A percentile compares a stretch with the other conserved stretches of the same genome.
Evolutionary conservation across 2,888 invertebrate species (phyloP).

Genomic region (Stegana nigrithorax): DNA sequence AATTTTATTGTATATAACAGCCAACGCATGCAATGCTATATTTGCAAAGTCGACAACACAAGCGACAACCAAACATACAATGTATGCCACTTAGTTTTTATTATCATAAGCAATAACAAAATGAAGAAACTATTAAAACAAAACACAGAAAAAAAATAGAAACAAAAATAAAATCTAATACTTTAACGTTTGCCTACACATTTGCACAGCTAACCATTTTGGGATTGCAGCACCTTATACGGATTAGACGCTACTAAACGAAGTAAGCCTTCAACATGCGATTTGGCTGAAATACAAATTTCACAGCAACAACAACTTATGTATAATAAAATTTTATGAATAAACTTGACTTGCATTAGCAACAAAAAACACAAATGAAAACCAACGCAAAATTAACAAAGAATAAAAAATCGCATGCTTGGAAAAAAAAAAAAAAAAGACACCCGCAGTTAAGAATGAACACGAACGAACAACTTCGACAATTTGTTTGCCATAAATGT

Average conservation of each 20-base stretch:
- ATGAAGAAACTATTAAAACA: neutral
- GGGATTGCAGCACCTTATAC: constrained; percentile 8
- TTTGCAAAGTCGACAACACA: neutral
- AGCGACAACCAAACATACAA: neutral
- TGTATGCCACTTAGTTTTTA: constrained; percentile 23
- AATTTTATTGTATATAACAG: constrained; percentile 7
- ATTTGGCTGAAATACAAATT: constrained; percentile 1
- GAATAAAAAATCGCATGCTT: neutral
- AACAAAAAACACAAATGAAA: constrained; percentile 11
- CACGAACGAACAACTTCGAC: neutral
- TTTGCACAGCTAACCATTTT: neutral
- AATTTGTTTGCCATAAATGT: constrained; percentile 11
- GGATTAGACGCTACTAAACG: neutral
- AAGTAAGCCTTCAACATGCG: neutral
- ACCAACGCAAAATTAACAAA: neutral
- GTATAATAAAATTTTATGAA: constrained; percentile 47
- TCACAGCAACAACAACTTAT: neutral
- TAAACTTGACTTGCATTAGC: constrained; percentile 49
- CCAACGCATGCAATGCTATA: constrained; percentile 19
- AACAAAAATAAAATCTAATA: neutral
- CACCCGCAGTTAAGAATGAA: too few species aligned
- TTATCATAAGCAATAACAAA: neutral
- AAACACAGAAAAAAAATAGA: too few species aligned
- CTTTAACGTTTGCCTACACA: constrained; percentile 14
- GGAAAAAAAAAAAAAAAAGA: too few species aligned